Evolutionary conservation across 2,797 vertebrate species (phyloP).

Genomic region (Poecilia gillii): DNA sequence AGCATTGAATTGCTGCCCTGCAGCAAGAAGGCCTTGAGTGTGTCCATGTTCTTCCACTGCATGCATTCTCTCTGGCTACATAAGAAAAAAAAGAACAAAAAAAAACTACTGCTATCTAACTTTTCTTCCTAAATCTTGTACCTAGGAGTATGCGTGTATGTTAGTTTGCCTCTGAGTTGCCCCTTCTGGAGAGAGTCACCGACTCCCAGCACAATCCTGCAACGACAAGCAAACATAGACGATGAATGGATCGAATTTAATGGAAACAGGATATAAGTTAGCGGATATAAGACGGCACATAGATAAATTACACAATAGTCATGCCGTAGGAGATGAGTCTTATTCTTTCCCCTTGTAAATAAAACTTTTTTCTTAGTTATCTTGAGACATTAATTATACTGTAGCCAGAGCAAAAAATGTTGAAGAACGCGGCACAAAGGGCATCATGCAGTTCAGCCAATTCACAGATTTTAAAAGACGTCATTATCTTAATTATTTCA

Average conservation of each 20-base stretch:
- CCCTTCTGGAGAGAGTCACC: neutral
- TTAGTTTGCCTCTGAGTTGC: neutral
- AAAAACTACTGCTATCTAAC: neutral
- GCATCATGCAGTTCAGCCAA: slow-evolving; percentile 51
- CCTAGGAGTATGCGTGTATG: neutral
- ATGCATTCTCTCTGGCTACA: neutral
- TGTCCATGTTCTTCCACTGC: neutral
- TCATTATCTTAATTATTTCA: slow-evolving; percentile 56
- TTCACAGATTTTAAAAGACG: slow-evolving; percentile 45
- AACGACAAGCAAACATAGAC: neutral
- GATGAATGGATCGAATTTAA: neutral
- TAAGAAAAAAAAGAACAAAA: no score
- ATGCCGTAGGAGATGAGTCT: slow-evolving; percentile 9
- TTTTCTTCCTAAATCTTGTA: neutral
- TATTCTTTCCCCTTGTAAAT: slow-evolving; percentile 10
- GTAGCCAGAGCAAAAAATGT: slow-evolving; percentile 27
- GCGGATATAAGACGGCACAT: neutral
- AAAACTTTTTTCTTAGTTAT: slow-evolving; percentile 7
- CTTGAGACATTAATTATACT: slow-evolving; percentile 44
- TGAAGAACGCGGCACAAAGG: slow-evolving; percentile 33
- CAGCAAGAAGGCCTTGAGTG: no score
- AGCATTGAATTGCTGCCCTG: neutral
- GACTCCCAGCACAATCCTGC: neutral
- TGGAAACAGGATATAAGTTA: slow-evolving; percentile 3
- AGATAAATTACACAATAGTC: neutral